These are phyloP conservation scores for Apocrypta bakeri DNA, from an alignment of 1,140 invertebrate species.

Conservation along the genomic window DNA sequence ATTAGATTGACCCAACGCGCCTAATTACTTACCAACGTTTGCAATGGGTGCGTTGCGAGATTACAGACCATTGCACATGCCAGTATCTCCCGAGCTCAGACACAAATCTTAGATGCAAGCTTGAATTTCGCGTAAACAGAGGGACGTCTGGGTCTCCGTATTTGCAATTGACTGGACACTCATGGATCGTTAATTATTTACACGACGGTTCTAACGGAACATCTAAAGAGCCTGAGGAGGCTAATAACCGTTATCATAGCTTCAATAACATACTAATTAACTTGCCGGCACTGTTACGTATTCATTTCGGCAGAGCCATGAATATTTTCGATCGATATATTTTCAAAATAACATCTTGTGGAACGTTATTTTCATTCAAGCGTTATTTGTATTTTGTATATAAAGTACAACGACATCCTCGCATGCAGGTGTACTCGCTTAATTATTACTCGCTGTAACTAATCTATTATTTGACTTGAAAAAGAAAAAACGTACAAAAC, in stretches of 20 bases:
- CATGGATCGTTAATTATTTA: conserved; percentile 16
- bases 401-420: too few species aligned
- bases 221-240: neutral
- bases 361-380: too few species aligned
- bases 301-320: neutral
- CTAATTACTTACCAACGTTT: neutral
- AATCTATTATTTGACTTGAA: too few species aligned
- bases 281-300: neutral
- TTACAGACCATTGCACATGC: neutral
- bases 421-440: too few species aligned
- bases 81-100: too few species aligned
- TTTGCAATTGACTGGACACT: neutral
- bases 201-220: neutral
- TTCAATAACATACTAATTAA: conserved; percentile 9
- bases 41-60: neutral
- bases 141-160: neutral
- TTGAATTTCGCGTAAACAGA: neutral
- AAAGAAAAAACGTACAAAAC: too few species aligned
- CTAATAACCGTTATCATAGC: neutral
- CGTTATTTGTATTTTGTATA: too few species aligned
- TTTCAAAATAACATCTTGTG: too few species aligned
- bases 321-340: neutral
- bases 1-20: neutral
- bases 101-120: conserved; percentile 19
- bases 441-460: too few species aligned